Evolutionary conservation across 2,888 invertebrate genomes (phyloP), one percentile per base, ranked within the genome.

Genomic region (Arctia plantaginis): DNA sequence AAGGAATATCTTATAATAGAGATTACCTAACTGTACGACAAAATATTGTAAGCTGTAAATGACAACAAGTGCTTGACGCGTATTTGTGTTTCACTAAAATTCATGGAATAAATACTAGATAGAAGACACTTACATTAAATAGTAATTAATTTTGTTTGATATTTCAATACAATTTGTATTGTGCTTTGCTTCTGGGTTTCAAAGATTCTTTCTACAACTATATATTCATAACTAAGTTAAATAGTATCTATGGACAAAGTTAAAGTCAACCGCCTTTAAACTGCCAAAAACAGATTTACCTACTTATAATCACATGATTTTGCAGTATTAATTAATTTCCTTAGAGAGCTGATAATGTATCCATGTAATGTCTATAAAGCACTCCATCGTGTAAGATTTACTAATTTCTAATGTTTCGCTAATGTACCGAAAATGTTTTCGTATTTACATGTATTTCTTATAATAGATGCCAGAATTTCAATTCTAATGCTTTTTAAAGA

Each of bases 321-420:
- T 20, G 67, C 62, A 65, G 67, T 65, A 67, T 76, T 72, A 66
- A 66, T 47, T 72, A 69, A 83, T 85, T 82, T 81, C 81, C 72
- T 77, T 4, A 7, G 69, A 62, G 83, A 13, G 62, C 4, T 33
- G 18, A 66, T 8, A 8, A 59, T 75, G 74, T 55, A 35, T 59
- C 76, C 67, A 76, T 77, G 73, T 55, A 69, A 76, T 77, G 73
- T 55, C 70, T 23, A 65, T 39, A 62, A 72, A 77, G 66, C 78
- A 74, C 12, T 35, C 23, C 65, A 20, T 35, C 41, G 23, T 62
- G 51, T 71, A 74, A 72, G 73, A 77, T 82, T 84, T 69, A 73
- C 35, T 66, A 23, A 79, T 78, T 77, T 84, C 73, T 77, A 84
- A 77, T 84, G 75, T 73, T 78, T 75, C 13, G 33, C 55, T 73